Evolutionary conservation across 2,797 vertebrate species (phyloP), one percentile per base, ranked within the genome.

Genomic region (Steatocranus sp.): DNA sequence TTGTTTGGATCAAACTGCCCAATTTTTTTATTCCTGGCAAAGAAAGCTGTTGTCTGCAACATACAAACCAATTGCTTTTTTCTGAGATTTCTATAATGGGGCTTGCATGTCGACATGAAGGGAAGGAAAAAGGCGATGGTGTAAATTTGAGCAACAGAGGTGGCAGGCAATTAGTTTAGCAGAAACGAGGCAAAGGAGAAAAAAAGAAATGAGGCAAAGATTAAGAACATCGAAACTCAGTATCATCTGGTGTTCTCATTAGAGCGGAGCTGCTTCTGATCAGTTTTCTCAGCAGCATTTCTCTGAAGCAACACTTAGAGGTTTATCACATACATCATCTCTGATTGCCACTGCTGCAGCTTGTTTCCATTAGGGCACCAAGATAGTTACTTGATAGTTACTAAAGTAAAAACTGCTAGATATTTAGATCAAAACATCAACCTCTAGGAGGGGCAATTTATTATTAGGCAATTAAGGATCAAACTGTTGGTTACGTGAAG

Each of bases 211-310:
- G 4, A 61, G 56, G 18, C 56, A 61, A 61, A 61, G 56, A 81
- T 58, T 27, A 78, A 92, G 41, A 27, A 56, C 81, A 63, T 56
- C 2, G 10, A 78, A 73, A 36, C 63, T 46, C 5, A 0, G 74
- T 9, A 10, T 84, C 66, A 76, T 53, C 56, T 48, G 30, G 56
- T 63, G 51, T 30, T 78, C 85, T 90, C 80, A 83, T 94, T 91
- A 93, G 78, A 81, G 82, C 36, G 23, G 7, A 3, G 50, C 46
- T 74, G 66, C 8, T 75, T 76, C 61, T 54, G 73, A 91, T 66
- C 32, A 10, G 77, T 74, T 63, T 25, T 85, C 85, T 76, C 81
- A 74, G 48, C 10, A 32, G 85, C 50, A 41, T 68, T 75, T 32
- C 77, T 82, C 63, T 49, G 63, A 36, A 46, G 49, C 58, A 79